These are phyloP conservation scores for Agrypnus murinus DNA, from an alignment of 2,888 invertebrate genomes.

Conservation along the genomic window DNA sequence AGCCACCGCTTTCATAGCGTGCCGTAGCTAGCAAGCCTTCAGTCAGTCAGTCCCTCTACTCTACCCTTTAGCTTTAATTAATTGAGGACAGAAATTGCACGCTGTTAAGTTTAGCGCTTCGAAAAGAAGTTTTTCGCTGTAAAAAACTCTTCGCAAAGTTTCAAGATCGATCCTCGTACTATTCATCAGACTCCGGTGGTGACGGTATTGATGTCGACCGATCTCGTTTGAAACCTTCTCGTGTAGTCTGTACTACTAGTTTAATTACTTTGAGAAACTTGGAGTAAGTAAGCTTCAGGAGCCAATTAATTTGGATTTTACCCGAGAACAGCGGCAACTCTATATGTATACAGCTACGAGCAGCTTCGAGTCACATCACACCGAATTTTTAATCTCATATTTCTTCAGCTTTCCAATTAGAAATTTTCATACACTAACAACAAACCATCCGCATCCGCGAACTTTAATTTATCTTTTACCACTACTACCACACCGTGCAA, in stretches of 20 bases:
- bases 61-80: constrained; percentile 39
- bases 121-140: constrained; percentile 26
- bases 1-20: constrained; percentile 4
- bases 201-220: constrained; percentile 48
- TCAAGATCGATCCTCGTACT: constrained; percentile 39
- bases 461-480: constrained; percentile 21
- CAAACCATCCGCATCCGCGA: not conserved
- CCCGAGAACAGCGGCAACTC: constrained; percentile 36
- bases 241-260: constrained; percentile 46
- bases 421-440: constrained; percentile 18
- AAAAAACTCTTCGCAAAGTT: constrained; percentile 38
- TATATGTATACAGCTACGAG: too few relatives aligned
- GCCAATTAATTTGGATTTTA: constrained; percentile 57
- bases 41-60: not conserved
- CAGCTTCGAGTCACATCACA: constrained; percentile 25
- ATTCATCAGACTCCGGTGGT: constrained; percentile 40
- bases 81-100: constrained; percentile 32
- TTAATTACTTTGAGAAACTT: constrained; percentile 58
- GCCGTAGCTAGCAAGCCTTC: not conserved
- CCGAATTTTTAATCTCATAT: constrained; percentile 21
- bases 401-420: constrained; percentile 30
- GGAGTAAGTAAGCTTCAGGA: constrained; percentile 50
- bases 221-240: constrained; percentile 46
- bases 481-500: constrained; percentile 17
- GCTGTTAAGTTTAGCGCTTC: constrained; percentile 25